A percentile compares a stretch with the other conserved stretches of the same genome.
Conservation (phyloP, 2,113 vertebrate genomes). For the Varanus salvator region DNA sequence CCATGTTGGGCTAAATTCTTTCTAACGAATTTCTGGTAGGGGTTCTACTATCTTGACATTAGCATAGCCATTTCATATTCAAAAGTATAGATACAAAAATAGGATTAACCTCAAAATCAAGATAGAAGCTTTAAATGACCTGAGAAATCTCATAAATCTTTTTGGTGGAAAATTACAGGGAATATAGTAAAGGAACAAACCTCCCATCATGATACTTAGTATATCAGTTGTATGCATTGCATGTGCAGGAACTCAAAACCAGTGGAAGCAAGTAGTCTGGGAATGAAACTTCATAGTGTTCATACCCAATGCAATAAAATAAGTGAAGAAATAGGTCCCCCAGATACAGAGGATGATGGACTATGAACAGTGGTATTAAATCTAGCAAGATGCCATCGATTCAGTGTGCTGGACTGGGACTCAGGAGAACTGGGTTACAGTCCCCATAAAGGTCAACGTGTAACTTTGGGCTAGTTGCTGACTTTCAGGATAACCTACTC, state of each 20-base stretch:
- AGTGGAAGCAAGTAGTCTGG: no score
- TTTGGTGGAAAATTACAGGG: slow-evolving; percentile 20
- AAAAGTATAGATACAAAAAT: background rate
- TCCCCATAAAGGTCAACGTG: no score
- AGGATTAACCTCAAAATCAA: background rate
- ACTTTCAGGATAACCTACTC: no score
- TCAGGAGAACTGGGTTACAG: no score
- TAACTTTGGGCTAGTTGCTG: no score
- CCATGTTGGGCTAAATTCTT: background rate
- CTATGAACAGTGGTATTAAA: no score
- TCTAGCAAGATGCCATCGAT: no score
- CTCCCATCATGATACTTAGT: slow-evolving; percentile 21
- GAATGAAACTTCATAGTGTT: no score
- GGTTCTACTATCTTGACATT: background rate
- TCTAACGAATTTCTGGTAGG: background rate
- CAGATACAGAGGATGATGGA: no score
- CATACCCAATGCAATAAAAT: no score
- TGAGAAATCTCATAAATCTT: slow-evolving; percentile 11
- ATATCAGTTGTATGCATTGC: slow-evolving; percentile 20
- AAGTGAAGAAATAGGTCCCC: no score
- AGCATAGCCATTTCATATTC: background rate
- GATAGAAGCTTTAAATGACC: background rate
- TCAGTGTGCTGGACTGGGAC: no score
- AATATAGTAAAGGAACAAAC: background rate
- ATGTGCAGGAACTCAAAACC: background rate